A percentile compares a stretch with the other conserved stretches of the same genome.
Conservation (phyloP, 2,113 vertebrate species). For the Pseudorectes ferrugineus region DNA sequence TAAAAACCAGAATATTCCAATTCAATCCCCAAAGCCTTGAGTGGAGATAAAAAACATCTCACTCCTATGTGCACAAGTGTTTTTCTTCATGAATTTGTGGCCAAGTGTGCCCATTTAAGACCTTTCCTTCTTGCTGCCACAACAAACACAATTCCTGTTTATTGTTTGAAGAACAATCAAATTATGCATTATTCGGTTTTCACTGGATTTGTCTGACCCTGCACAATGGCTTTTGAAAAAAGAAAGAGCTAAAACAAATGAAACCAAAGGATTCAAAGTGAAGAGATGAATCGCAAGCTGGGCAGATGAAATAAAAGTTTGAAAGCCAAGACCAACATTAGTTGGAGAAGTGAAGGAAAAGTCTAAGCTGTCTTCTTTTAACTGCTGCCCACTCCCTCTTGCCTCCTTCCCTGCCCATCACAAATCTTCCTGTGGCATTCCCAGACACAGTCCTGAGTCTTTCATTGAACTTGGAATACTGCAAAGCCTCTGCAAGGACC, state of each 20-base stretch:
- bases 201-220: neutral
- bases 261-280: neutral
- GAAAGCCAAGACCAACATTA: neutral
- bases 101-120: neutral
- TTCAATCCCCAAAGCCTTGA: neutral
- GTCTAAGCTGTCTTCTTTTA: neutral
- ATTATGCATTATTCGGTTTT: neutral
- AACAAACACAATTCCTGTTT: neutral
- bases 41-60: neutral
- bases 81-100: neutral
- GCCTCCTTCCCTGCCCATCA: neutral
- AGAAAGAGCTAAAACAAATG: neutral
- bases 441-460: neutral
- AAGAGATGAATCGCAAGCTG: neutral
- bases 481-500: neutral
- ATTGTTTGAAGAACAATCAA: neutral
- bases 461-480: neutral
- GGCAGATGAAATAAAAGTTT: neutral
- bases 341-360: neutral
- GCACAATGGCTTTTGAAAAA: neutral
- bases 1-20: too few relatives aligned
- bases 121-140: neutral
- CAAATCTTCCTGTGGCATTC: neutral
- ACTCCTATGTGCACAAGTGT: neutral
- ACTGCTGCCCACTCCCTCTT: neutral